Percentiles rank a stretch among this genome's conserved stretches.
Evolutionary conservation across 2,113 vertebrate genomes (phyloP).

Genomic region (Sceloporus tristichus): DNA sequence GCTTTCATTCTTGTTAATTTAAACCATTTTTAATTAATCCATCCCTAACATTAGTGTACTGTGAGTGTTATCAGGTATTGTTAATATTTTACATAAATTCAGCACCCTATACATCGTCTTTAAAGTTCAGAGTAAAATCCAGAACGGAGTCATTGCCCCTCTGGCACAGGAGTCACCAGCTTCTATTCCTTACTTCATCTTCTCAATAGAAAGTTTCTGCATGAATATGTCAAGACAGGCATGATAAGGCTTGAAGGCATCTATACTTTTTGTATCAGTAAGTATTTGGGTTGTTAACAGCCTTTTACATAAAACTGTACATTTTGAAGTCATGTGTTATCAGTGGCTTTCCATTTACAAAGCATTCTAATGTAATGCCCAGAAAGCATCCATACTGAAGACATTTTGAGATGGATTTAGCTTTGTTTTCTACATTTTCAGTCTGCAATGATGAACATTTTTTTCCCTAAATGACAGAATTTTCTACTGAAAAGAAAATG

Average conservation of each 20-base stretch:
- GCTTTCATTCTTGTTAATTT: no score
- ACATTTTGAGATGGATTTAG: slow-evolving; percentile 39
- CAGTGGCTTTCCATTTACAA: background rate
- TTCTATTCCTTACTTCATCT: background rate
- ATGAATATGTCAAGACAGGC: background rate
- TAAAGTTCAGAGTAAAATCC: background rate
- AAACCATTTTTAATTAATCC: no score
- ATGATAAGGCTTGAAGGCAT: no score
- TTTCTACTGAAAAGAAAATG: slow-evolving; percentile 57
- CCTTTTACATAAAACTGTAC: background rate
- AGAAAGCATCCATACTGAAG: slow-evolving; percentile 32
- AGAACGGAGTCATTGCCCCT: no score
- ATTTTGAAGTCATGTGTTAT: fast-evolving
- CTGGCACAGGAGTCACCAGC: background rate
- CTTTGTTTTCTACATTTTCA: slow-evolving; percentile 35
- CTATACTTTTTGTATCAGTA: background rate
- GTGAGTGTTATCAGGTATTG: no score
- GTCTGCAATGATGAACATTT: slow-evolving; percentile 52
- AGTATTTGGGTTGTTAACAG: background rate
- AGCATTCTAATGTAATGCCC: slow-evolving; percentile 5
- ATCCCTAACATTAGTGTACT: no score
- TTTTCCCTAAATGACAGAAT: slow-evolving; percentile 7
- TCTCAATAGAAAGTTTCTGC: background rate
- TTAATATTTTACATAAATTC: no score
- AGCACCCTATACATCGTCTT: background rate